Conservation (phyloP, 2,113 vertebrate genomes). For the Alligator sinensis region DNA sequence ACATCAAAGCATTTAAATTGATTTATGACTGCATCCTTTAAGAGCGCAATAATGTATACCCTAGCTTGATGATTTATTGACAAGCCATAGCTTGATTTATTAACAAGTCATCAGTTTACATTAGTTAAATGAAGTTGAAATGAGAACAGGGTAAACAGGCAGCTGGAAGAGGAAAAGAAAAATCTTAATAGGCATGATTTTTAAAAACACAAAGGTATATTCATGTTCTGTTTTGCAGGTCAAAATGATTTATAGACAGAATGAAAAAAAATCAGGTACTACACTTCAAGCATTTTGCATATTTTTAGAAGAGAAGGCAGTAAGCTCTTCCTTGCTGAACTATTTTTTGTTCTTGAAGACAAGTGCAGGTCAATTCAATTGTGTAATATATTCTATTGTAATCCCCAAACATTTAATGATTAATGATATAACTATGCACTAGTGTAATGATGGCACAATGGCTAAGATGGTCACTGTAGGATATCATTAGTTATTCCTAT, state of each 20-base stretch:
- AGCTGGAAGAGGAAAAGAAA: too few species aligned
- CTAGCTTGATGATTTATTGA: not conserved
- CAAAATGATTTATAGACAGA: not conserved
- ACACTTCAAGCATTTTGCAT: not conserved
- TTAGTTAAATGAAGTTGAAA: too few species aligned
- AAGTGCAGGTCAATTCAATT: not conserved
- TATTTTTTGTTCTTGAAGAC: not conserved
- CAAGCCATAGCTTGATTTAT: not conserved
- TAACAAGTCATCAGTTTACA: not conserved
- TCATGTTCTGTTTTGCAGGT: not conserved
- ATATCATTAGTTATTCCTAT: not conserved
- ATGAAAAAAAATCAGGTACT: not conserved
- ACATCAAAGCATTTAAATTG: not conserved
- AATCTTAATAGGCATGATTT: not conserved
- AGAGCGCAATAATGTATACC: not conserved
- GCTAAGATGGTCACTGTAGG: not conserved
- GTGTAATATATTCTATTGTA: not conserved
- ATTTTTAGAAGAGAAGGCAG: not conserved
- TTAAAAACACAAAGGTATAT: not conserved
- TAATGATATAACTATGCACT: rapidly evolving
- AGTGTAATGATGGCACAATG: not conserved
- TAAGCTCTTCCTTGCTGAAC: not conserved
- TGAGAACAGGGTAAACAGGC: too few species aligned
- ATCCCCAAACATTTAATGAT: not conserved
- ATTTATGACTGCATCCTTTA: not conserved